Evolutionary conservation across 2,888 invertebrate genomes (phyloP).

Genomic region (Tenthredo distinguenda): DNA sequence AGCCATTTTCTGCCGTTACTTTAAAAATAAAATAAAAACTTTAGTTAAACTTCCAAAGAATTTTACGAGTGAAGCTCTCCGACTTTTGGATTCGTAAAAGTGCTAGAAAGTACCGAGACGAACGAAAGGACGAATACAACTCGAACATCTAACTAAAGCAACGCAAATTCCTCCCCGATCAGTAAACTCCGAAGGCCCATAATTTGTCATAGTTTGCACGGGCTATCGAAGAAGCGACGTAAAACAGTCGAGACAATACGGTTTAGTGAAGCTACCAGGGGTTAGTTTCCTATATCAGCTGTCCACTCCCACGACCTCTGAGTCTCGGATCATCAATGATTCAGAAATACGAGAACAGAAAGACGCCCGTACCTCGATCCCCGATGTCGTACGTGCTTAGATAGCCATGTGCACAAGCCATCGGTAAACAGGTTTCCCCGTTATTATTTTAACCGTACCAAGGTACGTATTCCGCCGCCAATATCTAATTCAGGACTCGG

Average conservation of each 20-base stretch:
- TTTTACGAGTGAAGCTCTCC: background rate
- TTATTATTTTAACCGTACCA: background rate
- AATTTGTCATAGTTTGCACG: slow-evolving; percentile 68
- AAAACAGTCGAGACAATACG: slow-evolving; percentile 55
- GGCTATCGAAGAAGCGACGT: slow-evolving; percentile 53
- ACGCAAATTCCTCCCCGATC: slow-evolving; percentile 29
- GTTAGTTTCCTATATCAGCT: slow-evolving; percentile 59
- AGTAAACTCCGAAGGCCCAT: slow-evolving; percentile 53
- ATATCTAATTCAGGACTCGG: background rate
- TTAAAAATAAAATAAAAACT: background rate
- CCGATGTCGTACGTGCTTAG: slow-evolving; percentile 19
- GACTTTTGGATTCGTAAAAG: background rate
- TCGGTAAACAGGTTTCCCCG: slow-evolving; percentile 8
- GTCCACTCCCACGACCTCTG: slow-evolving; percentile 59
- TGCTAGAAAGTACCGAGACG: background rate
- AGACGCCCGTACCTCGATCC: background rate
- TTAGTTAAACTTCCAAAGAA: background rate
- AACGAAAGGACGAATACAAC: background rate
- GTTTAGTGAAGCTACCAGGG: slow-evolving; percentile 32
- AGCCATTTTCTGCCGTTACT: background rate
- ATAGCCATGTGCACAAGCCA: background rate
- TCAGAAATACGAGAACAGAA: slow-evolving; percentile 60
- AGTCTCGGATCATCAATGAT: slow-evolving; percentile 73
- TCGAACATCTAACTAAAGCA: background rate
- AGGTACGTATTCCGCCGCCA: background rate